phyloP scores from a whole-genome alignment of 1,140 invertebrate genomes.

The Drosophila kanapiae region DNA sequence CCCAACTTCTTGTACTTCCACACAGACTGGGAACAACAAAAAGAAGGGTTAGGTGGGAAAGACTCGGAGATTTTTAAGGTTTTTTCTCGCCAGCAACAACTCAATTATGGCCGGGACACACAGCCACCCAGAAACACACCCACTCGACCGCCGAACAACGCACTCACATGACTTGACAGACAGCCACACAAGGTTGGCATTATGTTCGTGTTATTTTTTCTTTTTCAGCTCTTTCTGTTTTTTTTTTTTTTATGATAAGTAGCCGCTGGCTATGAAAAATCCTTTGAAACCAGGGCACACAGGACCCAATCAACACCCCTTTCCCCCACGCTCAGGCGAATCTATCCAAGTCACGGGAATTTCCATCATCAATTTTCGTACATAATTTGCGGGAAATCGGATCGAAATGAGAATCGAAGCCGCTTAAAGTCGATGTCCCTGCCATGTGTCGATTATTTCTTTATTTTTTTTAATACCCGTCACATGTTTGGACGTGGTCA shows the following conservation, averaged over 20 bases:
- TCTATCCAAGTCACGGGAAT: constrained; percentile 65
- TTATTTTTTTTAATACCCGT: constrained; percentile 77
- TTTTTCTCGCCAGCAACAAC: constrained; percentile 65
- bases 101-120: constrained; percentile 78
- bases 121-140: constrained; percentile 38
- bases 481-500: constrained; percentile 78
- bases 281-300: constrained; percentile 67
- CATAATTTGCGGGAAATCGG: constrained; percentile 79
- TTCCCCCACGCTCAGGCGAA: neutral
- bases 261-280: constrained; percentile 78
- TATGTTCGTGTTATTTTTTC: constrained; percentile 59
- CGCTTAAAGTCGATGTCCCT: constrained; percentile 73
- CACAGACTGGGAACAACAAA: neutral
- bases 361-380: constrained; percentile 80
- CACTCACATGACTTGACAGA: constrained; percentile 75
- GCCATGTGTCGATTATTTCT: constrained; percentile 40
- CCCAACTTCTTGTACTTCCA: neutral
- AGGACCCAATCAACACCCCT: constrained; percentile 66
- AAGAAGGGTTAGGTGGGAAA: constrained; percentile 40
- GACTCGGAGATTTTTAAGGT: constrained; percentile 46
- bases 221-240: constrained; percentile 6
- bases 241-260: constrained; percentile 81
- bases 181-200: constrained; percentile 59
- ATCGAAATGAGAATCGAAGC: constrained; percentile 59
- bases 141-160: constrained; percentile 21